Evolutionary conservation across 1,140 invertebrate genomes (phyloP), one percentile per base, ranked within the genome.

Genomic region (Caenorhabditis inopinata): DNA sequence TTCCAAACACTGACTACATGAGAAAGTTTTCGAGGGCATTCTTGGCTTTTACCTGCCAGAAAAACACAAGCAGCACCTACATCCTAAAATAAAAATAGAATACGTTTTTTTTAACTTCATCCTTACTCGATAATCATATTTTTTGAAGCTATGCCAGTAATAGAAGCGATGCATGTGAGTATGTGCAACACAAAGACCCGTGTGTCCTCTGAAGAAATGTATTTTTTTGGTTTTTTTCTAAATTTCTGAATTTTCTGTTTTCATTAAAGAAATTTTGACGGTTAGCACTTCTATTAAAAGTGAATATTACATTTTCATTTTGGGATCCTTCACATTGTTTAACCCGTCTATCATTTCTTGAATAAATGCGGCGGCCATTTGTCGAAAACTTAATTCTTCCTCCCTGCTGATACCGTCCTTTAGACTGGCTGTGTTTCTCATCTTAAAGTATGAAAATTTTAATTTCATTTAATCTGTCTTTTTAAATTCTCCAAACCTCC

Each of bases 141-240:
- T 68, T 68, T 21, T 68, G 32, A 68, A 68, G 32, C 58, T 68
- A 38, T 68, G 58, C 58, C 29, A 68, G n/a, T 68, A 68, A 38
- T 68, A 68, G 7, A 68, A 68, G 58, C 58, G 58, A 68, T 68
- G 58, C 58, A 68, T 68, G 12, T 68, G 58, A 6, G 32, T 68
- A 16, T 68, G 58, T 16, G 58, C 58, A 21, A 68, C 58, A n/a
- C 58, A 68, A 25, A 68, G 32, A 21, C 58, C 58, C 7, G 58
- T 68, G 32, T 68, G 58, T 9, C 32, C 32, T 16, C 58, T 68
- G 58, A n/a, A 58, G 35, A 32, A 42, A n/a, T n/a, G 38, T 14
- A 42, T 42, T 32, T 58, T 58, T 6, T 23, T 23, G n/a, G 4
- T 23, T 21, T 23, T 21, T 23, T 51, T 51, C 25, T 21, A 14